Conservation (phyloP, 2,888 invertebrate genomes). For the Cyclophora albipunctata region DNA sequence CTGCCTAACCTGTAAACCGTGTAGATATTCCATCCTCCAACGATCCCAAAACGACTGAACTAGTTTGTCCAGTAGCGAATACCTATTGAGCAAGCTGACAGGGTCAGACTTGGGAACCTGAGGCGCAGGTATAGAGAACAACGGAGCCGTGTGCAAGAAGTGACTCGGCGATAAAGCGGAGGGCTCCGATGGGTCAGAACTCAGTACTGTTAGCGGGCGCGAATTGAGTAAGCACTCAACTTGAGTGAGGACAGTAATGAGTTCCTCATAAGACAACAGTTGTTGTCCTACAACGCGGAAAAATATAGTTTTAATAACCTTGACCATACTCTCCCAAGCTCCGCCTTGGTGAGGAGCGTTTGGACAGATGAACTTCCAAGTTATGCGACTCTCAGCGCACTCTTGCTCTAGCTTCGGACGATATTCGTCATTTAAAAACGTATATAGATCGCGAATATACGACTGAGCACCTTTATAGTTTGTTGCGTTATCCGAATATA, state of each 20-base stretch:
- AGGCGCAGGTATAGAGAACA: constrained; percentile 5
- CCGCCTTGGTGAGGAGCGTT: constrained; percentile 4
- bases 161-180: constrained; percentile 10
- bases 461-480: constrained; percentile 21
- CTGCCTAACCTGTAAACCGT: constrained; percentile 5
- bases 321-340: constrained; percentile 2
- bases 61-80: constrained; percentile 7
- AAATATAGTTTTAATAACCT: not conserved
- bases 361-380: constrained; percentile 1
- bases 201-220: not conserved
- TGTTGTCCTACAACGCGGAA: not conserved
- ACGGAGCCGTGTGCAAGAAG: constrained; percentile 7
- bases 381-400: not conserved
- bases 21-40: constrained; percentile 10
- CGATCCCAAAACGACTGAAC: constrained; percentile 11
- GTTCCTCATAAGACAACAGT: not conserved
- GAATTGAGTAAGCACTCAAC: not conserved
- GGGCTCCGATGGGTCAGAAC: not conserved
- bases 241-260: not conserved
- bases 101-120: not conserved
- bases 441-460: constrained; percentile 5
- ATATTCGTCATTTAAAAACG: not conserved
- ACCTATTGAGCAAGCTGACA: not conserved
- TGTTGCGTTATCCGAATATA: constrained; percentile 28
- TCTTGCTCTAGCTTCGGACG: not conserved